Conservation (phyloP, 2,797 vertebrate genomes). For the Amphiprion clarkii region DNA sequence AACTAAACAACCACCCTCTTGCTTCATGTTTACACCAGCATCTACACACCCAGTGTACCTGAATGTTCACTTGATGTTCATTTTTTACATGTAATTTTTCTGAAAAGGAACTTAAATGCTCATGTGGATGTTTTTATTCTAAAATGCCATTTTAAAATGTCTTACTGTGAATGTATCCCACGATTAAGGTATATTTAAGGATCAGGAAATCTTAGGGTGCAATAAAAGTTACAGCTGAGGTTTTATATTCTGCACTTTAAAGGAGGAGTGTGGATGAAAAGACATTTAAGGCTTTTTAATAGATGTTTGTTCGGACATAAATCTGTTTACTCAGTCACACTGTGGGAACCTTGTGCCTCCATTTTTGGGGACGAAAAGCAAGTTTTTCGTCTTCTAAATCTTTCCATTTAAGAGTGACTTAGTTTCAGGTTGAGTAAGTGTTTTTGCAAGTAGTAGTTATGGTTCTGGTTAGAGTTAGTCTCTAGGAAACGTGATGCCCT, state of each 20-base stretch:
- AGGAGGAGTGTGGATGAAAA: neutral
- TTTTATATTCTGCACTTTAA: conserved; percentile 4
- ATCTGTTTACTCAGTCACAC: neutral
- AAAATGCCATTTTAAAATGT: no score
- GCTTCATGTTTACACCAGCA: no score
- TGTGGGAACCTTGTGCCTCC: neutral
- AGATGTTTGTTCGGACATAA: conserved; percentile 9
- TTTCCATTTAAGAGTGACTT: conserved; percentile 4
- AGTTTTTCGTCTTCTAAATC: conserved; percentile 2
- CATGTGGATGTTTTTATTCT: no score
- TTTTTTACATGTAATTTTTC: no score
- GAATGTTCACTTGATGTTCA: no score
- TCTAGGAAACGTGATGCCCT: neutral
- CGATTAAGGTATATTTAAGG: neutral
- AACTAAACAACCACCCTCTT: no score
- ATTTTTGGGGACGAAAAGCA: neutral
- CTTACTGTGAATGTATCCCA: neutral
- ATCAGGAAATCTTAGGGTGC: neutral
- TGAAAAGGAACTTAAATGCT: no score
- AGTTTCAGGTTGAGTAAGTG: neutral
- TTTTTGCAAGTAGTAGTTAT: conserved; percentile 1
- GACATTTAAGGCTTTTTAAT: conserved; percentile 9
- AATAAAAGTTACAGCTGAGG: neutral
- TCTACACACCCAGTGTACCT: no score
- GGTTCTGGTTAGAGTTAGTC: neutral